Evolutionary conservation across 2,797 vertebrate genomes (phyloP).

Genomic region (Pangasius djambal): DNA sequence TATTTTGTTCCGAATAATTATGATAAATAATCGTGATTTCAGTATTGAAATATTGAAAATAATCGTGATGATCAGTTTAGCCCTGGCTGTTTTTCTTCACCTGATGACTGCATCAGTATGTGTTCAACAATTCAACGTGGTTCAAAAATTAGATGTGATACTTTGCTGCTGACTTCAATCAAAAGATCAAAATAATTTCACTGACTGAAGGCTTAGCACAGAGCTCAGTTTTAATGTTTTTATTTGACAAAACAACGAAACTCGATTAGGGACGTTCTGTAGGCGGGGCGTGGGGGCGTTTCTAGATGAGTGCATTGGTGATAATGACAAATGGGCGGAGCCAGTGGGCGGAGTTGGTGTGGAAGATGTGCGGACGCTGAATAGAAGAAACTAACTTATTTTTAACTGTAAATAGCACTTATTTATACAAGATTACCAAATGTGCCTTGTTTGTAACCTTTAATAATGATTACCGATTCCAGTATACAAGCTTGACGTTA

Average conservation of each 20-base stretch:
- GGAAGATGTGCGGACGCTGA: constrained; percentile 28
- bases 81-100: not conserved
- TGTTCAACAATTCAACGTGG: not conserved
- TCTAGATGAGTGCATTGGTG: not conserved
- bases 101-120: not conserved
- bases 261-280: not conserved
- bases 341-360: not conserved
- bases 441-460: constrained; percentile 73
- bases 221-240: not conserved
- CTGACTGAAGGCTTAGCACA: not conserved
- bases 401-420: constrained; percentile 74
- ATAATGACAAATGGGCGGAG: not conserved
- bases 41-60: not conserved
- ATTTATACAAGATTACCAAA: constrained; percentile 75
- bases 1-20: not conserved
- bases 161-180: not conserved
- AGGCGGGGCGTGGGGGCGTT: not conserved
- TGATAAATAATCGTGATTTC: not conserved
- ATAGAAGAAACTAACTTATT: constrained; percentile 74
- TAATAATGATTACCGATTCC: constrained; percentile 53
- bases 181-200: not conserved
- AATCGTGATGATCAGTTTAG: not conserved
- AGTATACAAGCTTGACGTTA: constrained; percentile 52
- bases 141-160: not conserved
- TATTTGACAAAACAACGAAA: not conserved